These are phyloP conservation scores for Andrena dorsata DNA, from an alignment of 2,888 invertebrate genomes.

Conservation along the genomic window DNA sequence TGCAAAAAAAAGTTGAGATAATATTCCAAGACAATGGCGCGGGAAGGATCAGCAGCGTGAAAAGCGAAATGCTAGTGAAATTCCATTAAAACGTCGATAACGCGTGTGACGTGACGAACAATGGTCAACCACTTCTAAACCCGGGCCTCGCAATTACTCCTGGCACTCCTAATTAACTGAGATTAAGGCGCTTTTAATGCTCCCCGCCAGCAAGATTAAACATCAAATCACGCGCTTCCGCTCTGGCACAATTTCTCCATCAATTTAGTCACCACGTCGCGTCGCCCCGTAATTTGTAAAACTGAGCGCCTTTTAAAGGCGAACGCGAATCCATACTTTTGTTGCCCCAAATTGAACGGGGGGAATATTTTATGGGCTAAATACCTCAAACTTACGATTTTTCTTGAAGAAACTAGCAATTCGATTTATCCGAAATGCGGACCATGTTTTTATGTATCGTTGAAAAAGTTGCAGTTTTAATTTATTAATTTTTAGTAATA, in stretches of 20 bases:
- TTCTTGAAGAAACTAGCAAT: too few species aligned
- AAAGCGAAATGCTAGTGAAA: background rate
- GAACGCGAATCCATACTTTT: conserved; percentile 5
- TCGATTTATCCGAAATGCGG: too few species aligned
- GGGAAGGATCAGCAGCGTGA: background rate
- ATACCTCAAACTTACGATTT: too few species aligned
- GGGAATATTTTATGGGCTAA: too few species aligned
- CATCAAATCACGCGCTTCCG: conserved; percentile 46
- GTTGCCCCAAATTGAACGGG: background rate
- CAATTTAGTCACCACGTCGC: conserved; percentile 36
- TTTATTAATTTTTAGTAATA: too few species aligned
- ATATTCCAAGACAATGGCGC: background rate
- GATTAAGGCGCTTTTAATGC: conserved; percentile 57
- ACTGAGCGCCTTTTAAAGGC: conserved; percentile 40
- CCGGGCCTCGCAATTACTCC: conserved; percentile 53
- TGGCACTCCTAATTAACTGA: conserved; percentile 56
- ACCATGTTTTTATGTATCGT: too few species aligned
- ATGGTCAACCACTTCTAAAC: conserved; percentile 52
- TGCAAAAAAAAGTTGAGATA: background rate
- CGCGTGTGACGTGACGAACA: conserved; percentile 48
- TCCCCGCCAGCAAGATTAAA: conserved; percentile 38
- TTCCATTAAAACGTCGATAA: conserved; percentile 51
- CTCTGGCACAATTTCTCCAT: conserved; percentile 27
- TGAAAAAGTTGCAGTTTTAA: too few species aligned
- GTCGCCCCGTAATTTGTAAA: conserved; percentile 30